Evolutionary conservation across 2,888 invertebrate genomes (phyloP), one percentile per base, ranked within the genome.

Genomic region (Atethmia centrago): DNA sequence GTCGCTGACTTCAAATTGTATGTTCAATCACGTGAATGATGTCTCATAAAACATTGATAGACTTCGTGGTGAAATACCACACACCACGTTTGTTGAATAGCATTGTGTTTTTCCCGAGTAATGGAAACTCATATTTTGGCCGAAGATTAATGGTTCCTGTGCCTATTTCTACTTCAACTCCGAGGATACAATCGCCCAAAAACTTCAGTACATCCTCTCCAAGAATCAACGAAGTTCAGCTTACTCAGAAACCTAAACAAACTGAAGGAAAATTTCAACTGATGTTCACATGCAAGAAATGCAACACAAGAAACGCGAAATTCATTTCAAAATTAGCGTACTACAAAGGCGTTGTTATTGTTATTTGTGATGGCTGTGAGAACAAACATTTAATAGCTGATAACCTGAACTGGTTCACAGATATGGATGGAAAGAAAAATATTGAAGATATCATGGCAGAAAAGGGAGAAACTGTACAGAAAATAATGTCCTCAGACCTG

Each of bases 341-440:
- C 90, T 96, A 97, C 70, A 97, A 98, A 90, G 99, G 99, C 21
- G 98, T 99, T 19, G 99, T 99, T 0, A 98, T 99, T 83, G 98
- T 99, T 0, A 97, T 97, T 70, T 99, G 99, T 92, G 97, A 97
- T 70, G 98, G 98, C 0, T 99, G 99, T 91, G 94, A 97, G 62
- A 99, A 98, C 91, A 97, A 98, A 92, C 99, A 99, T 94, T 96
- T 99, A 40, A 99, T 99, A 84, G 99, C 99, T 0, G 99, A 99
- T 92, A 99, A 99, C 94, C 96, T 99, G 2, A 98, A 98, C 82
- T 99, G 99, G 99, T 99, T 99, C 92, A 96, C 97, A 0, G 98
- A 99, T 90, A 95, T 98, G 89, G 95, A 97, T 88, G 97, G 97
- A 0, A 97, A 97, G 88, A 97, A 97, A 81, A 99, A 99, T 90